Base-by-base conservation (phyloP, 2,113 vertebrate species). In the Oenanthe melanoleuca region DNA sequence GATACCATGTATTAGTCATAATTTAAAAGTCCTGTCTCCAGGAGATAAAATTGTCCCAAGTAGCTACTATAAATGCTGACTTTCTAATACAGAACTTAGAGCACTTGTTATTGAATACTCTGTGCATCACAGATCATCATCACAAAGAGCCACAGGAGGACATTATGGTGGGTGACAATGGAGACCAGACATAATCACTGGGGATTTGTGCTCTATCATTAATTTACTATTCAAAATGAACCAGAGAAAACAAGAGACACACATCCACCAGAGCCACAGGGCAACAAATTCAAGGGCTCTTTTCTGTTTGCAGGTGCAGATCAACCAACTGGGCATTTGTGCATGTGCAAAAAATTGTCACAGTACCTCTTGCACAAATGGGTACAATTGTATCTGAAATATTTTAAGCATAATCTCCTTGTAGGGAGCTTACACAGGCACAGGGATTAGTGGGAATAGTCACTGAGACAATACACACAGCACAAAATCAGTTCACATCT, bases 21-120 rank as follows among this genome's bases (percentile, higher is more conserved):
- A 93, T 90, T 92, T 85, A 86, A 93, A 92, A 96, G 37, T 61
- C 44, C 45, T 42, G 45, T 69, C 78, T 95, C 91, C 75, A 71
- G 75, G 64, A 83, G 60, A 90, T 80, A 71, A 90, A 94, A 78
- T 79, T 86, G 85, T 53, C 90, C 92, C 75, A 50, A 37, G 31
- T 71, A 92, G 80, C 64, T 71, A 8, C 40, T 40, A 45, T 61
- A 87, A 94, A 75, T 45, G 66, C 45, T 87, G 78, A 31, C 57
- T 92, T 94, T 88, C 79, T 93, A 53, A 64, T 24, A 11, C 22
- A 52, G 85, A 60, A 71, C 40, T 83, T 73, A 33, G 13, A 80
- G 56, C 33, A 12, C 21, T 65, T 75, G n/a, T 59, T n/a, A 44
- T 1, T 16, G 33, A 80, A 50, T 10, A 33, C 22, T 71, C 52